A percentile compares a stretch with the other conserved stretches of the same genome.
These are phyloP conservation scores for Orcinus orca DNA, from an alignment of 2,113 vertebrate species.

Conservation along the genomic window DNA sequence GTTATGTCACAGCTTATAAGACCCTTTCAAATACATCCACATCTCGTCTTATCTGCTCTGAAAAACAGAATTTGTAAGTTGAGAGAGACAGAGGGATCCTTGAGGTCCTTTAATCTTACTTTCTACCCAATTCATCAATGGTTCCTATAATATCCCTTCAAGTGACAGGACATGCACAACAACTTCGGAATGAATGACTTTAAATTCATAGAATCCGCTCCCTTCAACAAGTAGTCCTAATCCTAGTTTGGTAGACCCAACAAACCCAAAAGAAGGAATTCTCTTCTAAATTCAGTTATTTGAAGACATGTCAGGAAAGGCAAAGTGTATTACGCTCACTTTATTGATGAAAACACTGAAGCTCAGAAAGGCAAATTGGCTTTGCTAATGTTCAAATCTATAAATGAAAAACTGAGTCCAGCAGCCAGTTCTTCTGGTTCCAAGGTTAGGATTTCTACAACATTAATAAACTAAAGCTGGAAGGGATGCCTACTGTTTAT, in stretches of 20 bases:
- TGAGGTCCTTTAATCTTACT: not conserved
- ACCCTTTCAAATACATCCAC: not conserved
- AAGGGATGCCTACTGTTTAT: not conserved
- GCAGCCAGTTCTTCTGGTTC: not conserved
- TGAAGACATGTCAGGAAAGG: not conserved
- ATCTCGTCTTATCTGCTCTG: not conserved
- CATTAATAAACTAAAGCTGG: not conserved
- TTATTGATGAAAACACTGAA: not conserved
- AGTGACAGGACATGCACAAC: not conserved
- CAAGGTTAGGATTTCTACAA: not conserved
- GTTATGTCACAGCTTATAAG: not conserved
- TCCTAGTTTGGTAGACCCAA: not conserved
- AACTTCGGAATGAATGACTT: not conserved
- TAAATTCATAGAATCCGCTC: not conserved
- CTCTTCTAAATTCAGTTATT: not conserved
- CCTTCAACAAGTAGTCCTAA: not conserved
- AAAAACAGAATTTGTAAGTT: slow-evolving; percentile 9
- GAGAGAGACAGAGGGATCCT: not conserved
- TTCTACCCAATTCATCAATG: not conserved
- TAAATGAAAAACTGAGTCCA: not conserved
- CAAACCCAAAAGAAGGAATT: not conserved
- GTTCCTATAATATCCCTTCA: not conserved
- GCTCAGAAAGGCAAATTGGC: not conserved
- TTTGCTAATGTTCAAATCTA: slow-evolving; percentile 11
- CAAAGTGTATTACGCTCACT: not conserved